These are phyloP conservation scores for Euborellia annulipes DNA, from an alignment of 1,140 invertebrate species.

Conservation along the genomic window DNA sequence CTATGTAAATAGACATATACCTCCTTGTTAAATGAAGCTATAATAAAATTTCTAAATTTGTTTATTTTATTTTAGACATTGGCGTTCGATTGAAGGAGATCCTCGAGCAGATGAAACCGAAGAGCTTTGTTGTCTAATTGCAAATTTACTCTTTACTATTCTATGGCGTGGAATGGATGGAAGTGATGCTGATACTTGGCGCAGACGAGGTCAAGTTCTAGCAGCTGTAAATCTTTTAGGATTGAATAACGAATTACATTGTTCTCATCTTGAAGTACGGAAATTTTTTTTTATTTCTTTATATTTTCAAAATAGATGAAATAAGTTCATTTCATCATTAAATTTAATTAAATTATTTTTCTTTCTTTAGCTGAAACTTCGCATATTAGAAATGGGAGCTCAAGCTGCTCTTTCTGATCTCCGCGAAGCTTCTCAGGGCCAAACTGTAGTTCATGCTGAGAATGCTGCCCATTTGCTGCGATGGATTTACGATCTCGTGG, in stretches of 20 bases:
- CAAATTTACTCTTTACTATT: constrained; percentile 38
- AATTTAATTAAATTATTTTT: no score
- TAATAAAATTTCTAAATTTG: no score
- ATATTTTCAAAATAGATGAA: no score
- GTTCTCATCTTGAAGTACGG: constrained; percentile 28
- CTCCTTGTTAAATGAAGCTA: no score
- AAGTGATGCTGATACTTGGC: constrained; percentile 36
- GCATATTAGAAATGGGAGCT: constrained; percentile 42
- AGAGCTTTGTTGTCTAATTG: constrained; percentile 39
- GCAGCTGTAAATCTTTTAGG: constrained; percentile 42
- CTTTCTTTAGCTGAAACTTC: constrained; percentile 31
- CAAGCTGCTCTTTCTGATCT: constrained; percentile 39
- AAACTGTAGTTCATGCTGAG: constrained; percentile 23
- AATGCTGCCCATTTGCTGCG: constrained; percentile 40
- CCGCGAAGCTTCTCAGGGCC: constrained; percentile 29
- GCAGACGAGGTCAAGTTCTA: constrained; percentile 36
- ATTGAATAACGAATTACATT: constrained; percentile 38
- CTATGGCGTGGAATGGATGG: constrained; percentile 45
- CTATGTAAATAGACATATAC: no score
- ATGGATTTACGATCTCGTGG: constrained; percentile 40
- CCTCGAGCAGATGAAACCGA: constrained; percentile 31
- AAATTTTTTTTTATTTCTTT: no score
- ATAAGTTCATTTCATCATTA: no score
- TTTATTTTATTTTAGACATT: constrained; percentile 13
- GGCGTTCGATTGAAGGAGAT: constrained; percentile 21